Conservation (phyloP, 2,888 invertebrate species). For the Branchipolynoe longqiensis region DNA sequence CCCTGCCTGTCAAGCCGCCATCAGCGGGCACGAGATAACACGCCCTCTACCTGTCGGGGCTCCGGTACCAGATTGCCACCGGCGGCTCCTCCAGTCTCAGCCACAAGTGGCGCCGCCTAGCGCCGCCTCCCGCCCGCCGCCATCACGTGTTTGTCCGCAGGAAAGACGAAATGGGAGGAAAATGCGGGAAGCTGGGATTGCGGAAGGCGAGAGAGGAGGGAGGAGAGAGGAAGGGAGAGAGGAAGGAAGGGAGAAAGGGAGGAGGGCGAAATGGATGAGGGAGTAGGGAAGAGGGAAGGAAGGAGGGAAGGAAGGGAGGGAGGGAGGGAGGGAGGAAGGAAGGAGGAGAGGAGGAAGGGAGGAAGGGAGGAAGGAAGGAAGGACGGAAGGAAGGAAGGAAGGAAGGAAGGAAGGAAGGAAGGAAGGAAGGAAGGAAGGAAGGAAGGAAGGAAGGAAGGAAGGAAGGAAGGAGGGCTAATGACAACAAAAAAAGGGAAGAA, state of each 20-base stretch:
- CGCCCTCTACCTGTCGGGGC: too few species aligned
- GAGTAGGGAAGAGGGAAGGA: neutral
- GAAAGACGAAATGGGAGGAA: too few species aligned
- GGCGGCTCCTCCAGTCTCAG: too few species aligned
- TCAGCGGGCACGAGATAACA: too few species aligned
- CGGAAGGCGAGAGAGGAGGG: neutral
- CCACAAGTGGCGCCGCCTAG: too few species aligned
- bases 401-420: neutral
- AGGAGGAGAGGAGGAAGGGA: neutral
- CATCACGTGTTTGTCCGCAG: too few species aligned
- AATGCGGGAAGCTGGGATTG: neutral
- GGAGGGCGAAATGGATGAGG: neutral
- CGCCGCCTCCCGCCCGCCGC: too few species aligned
- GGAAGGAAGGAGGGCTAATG: conserved; percentile 7
- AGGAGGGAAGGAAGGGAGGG: neutral
- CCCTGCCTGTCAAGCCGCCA: too few species aligned
- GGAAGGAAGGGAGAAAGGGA: neutral
- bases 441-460: neutral
- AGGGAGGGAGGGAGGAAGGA: neutral
- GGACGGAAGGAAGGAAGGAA: neutral
- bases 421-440: neutral
- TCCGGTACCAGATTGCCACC: too few species aligned
- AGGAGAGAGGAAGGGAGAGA: neutral
- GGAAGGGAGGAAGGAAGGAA: neutral
- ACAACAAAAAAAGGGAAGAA: too few species aligned